Evolutionary conservation across 2,888 invertebrate species (phyloP).

Genomic region (Barypeithes pellucidus): DNA sequence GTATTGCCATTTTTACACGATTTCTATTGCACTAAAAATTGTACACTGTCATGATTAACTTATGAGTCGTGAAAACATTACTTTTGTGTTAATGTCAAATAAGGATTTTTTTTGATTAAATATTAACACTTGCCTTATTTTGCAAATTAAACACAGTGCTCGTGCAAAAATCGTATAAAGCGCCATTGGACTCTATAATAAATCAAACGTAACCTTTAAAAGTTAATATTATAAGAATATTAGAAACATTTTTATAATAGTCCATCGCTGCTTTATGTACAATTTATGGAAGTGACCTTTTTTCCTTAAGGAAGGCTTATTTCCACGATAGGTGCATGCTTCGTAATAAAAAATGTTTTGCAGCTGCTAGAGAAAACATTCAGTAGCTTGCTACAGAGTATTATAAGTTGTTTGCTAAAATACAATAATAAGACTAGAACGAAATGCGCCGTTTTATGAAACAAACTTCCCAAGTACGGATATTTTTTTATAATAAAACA

Average conservation of each 20-base stretch:
- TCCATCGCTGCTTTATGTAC: slow-evolving; percentile 34
- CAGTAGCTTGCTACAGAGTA: slow-evolving; percentile 48
- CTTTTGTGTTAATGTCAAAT: slow-evolving; percentile 14
- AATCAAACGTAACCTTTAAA: slow-evolving; percentile 13
- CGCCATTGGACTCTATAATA: slow-evolving; percentile 18
- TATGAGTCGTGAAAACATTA: slow-evolving; percentile 43
- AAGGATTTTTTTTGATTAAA: slow-evolving; percentile 5
- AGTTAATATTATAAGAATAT: slow-evolving; percentile 8
- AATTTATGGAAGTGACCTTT: slow-evolving; percentile 18
- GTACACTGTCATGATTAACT: slow-evolving; percentile 60
- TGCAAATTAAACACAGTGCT: slow-evolving; percentile 45
- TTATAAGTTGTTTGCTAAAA: slow-evolving; percentile 52
- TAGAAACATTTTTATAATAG: slow-evolving; percentile 24
- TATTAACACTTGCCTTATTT: slow-evolving; percentile 25
- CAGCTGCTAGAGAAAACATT: slow-evolving; percentile 41
- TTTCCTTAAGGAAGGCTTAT: background rate
- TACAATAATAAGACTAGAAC: slow-evolving; percentile 63
- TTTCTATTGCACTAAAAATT: slow-evolving; percentile 70
- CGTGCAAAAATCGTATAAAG: slow-evolving; percentile 46
- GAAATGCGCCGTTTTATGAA: slow-evolving; percentile 33
- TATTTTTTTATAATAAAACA: background rate
- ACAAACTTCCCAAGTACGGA: slow-evolving; percentile 30
- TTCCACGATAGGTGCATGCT: slow-evolving; percentile 23
- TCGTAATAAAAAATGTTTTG: slow-evolving; percentile 32
- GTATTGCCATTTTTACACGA: slow-evolving; percentile 71